Evolutionary conservation across 2,113 vertebrate genomes (phyloP).

Genomic region (Scomber colias): DNA sequence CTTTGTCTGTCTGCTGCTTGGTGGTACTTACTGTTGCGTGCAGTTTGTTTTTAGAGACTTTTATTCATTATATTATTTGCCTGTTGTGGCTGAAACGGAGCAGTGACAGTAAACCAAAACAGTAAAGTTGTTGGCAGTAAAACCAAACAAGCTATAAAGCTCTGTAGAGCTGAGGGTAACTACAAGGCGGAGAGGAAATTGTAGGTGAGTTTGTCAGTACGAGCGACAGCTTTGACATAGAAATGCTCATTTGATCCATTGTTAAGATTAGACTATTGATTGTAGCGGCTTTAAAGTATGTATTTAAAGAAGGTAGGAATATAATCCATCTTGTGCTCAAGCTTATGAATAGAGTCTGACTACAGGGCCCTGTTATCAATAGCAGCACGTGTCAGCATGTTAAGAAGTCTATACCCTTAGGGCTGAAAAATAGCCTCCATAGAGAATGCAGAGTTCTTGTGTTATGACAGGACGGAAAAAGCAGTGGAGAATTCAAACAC

Average conservation of each 20-base stretch:
- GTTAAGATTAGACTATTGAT: conserved; percentile 1
- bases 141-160: conserved; percentile 8
- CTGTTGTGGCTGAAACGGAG: background rate
- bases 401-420: conserved; percentile 42
- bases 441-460: conserved; percentile 48
- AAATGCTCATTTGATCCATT: background rate
- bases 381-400: conserved; percentile 27
- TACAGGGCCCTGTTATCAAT: conserved; percentile 23
- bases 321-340: background rate
- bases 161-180: too few species aligned
- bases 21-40: background rate
- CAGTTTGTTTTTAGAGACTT: too few species aligned
- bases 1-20: too few species aligned
- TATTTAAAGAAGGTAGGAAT: background rate
- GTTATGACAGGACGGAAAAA: conserved; percentile 67
- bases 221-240: background rate
- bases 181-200: background rate
- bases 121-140: background rate
- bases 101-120: background rate
- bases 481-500: conserved; percentile 23
- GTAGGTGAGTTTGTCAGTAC: background rate
- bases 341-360: conserved; percentile 8
- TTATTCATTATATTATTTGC: background rate
- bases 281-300: background rate
- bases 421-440: conserved; percentile 41